phyloP scores from a whole-genome alignment of 2,888 invertebrate genomes.

The Pheosia tremula region DNA sequence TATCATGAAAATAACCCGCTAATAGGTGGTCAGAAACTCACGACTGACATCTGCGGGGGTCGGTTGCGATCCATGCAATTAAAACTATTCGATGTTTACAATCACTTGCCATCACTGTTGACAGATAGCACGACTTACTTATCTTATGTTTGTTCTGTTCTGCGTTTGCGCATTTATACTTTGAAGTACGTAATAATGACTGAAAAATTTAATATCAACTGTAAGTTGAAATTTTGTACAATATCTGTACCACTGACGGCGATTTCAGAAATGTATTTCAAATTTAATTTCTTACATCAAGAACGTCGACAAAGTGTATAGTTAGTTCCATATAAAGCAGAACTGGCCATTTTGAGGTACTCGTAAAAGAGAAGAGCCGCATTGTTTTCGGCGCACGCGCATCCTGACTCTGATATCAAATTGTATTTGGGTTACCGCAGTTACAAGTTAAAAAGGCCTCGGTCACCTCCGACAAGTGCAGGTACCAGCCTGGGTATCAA shows the following conservation, averaged over 20 bases:
- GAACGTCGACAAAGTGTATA: not conserved
- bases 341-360: not conserved
- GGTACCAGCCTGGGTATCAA: too few species aligned
- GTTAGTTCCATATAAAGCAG: not conserved
- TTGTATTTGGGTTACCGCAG: too few species aligned
- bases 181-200: not conserved
- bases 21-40: conserved; percentile 13
- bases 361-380: not conserved
- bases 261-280: too few species aligned
- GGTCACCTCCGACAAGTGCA: too few species aligned
- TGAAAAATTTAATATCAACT: too few species aligned
- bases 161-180: conserved; percentile 11
- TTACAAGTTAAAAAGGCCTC: too few species aligned
- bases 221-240: too few species aligned
- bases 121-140: conserved; percentile 40
- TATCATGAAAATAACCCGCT: conserved; percentile 15
- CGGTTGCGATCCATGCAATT: conserved; percentile 27
- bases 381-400: not conserved
- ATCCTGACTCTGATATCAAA: not conserved
- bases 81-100: conserved; percentile 34
- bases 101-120: conserved; percentile 35
- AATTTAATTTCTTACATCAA: too few species aligned
- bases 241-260: too few species aligned
- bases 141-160: conserved; percentile 36
- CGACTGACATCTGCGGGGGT: conserved; percentile 32